Evolutionary conservation across 1,140 invertebrate genomes (phyloP), one percentile per base, ranked within the genome.

Genomic region (Octopus bimaculoides): DNA sequence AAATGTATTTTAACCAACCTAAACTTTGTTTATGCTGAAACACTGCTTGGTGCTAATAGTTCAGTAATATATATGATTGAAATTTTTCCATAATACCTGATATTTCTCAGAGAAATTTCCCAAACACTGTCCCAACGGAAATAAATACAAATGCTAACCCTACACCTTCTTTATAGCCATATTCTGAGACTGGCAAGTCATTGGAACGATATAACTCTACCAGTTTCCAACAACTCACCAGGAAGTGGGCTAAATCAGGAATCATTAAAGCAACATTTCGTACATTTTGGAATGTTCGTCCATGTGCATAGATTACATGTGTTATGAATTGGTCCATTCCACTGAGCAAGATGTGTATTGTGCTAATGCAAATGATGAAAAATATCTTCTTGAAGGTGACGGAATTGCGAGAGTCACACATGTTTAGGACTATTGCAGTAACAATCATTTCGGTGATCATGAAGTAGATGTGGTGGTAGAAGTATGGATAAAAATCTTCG

Each of bases 201-300:
- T 86, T 86, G 17, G 77, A 66, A 78, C 82, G 79, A 0, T 87
- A 86, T 54, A 86, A 79, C 12, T 81, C 82, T 53, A 83, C 84
- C 52, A 92, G 81, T 79, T 89, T 87, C 66, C 86, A 91, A 3
- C 93, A 83, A 20, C 93, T 93, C 75, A 95, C 90, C 54, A 92
- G 77, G 41, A 95, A 90, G 84, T 94, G 93, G 14, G 95, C 88
- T 74, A 94, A 85, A 86, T 95, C 94, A 5, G 94, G 94, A 76
- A 94, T 90, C 94, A 95, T 94, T 82, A 95, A 93, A 26, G 93
- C 93, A 78, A 95, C 89, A 88, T 95, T 93, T 9, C 94, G 91
- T 78, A 93, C 90, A 77, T 94, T 93, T 81, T 91, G 90, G 81
- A 88, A 89, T 17, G 79, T 81, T 8, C 93, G 92, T 3, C 94